Base-by-base conservation (phyloP, 2,797 vertebrate genomes). In the Onychomys arenicola region DNA sequence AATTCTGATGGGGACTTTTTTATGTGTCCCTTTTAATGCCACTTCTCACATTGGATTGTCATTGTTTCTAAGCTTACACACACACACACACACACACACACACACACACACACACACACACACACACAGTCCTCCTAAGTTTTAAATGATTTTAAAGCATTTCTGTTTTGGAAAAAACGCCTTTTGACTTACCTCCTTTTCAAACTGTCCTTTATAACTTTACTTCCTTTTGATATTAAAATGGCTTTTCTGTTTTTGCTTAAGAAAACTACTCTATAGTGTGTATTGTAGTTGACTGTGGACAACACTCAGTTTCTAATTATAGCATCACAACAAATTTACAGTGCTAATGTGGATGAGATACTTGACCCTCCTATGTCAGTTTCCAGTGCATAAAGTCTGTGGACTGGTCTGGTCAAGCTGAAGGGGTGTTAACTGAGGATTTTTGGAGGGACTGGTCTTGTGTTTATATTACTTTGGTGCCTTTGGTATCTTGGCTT, bases 171-270 rank as follows among this genome's bases (percentile, higher is more conserved):
- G 73, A 94, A 86, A 86, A 93, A 94, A 82, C 13, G 55, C 19
- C 29, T 89, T 97, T 49, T 80, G 87, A 90, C 49, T 76, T 63
- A 93, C 25, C 32, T 73, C 29, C 27, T 95, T 96, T 85, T 29
- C 23, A 94, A 93, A 81, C 6, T 75, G 77, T 57, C 3, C 55
- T 94, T 91, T 88, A 55, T 78, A 96, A 73, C 88, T 94, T 84
- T 91, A 80, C n/a, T 97, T 96, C 46, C 16, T 89, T 96, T 49
- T 96, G 55, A 85, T 23, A 43, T 94, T 92, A 91, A 95, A 93
- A 92, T 65, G 27, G 7, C 13, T 43, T n/a, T 89, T 87, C 17
- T 81, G 3, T 43, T 86, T 90, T 96, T 91, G 37, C 78, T 93
- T 63, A 57, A 76, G 80, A 92, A 93, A 73, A 71, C 3, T 69